Base-by-base conservation (phyloP, 30 jellyfish, hydroid and myxozoan species). In the Aurelia coerulea region DNA sequence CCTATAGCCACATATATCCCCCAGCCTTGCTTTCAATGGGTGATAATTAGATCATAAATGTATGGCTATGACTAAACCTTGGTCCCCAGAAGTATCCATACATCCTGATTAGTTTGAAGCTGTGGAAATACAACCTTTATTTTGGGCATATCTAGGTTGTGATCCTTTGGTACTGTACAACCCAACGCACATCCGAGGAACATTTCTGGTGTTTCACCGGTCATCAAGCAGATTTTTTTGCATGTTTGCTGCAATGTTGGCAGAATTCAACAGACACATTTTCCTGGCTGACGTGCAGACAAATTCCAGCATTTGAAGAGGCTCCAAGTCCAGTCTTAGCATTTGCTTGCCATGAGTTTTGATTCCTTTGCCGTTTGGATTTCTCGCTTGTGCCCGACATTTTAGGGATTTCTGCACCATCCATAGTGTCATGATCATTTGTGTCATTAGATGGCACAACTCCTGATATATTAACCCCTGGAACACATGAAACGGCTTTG, bases 251-350 rank as follows among this genome's bases (percentile, higher is more conserved):
- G 84, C 98, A 91, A 65, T 78, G 74, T 59, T 81, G 88, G 65
- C 98, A 91, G 56, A 84, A 91, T 39, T 78, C 93, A 67, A 91
- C 35, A 41, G 96, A 84, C 9, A 91, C 98, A 78, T 82, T 85
- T n/a, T 84, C 88, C 31, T 80, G 65, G 32, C 70, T 66, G 5
- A 91, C 96, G 85, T 91, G 98, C 33, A 91, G 78, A 51, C 98
- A 91, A n/a, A 91, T 71, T 9, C 98, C 98, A 60, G 84, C 88
- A 17, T 68, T 71, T 14, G 54, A 56, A 68, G 52, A 10, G 11
- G n/a, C 4, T 65, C 87, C 72, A 49, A n/a, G 60, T 9, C 68
- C 34, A 32, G 37, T 58, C 34, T 68, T 67, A 41, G 56, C 56
- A 46, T 13, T 46, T 46, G 0, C 14, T 5, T 46, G 14, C 56